These are phyloP conservation scores for Drosophila ochracea DNA, from an alignment of 2,888 invertebrate genomes.

Conservation along the genomic window DNA sequence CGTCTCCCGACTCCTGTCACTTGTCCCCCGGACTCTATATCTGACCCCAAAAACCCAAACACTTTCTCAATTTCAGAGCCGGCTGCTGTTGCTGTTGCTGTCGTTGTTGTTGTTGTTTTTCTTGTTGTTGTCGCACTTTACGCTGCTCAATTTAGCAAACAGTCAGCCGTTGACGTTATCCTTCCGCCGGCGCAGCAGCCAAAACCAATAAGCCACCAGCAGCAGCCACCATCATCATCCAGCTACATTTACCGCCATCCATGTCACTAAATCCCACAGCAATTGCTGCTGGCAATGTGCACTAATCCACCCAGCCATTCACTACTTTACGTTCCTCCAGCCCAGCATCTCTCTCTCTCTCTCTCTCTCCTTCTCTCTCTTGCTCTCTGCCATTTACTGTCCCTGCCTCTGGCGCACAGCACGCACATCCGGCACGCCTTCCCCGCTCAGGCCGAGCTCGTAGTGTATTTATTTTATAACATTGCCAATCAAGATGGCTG, in stretches of 20 bases:
- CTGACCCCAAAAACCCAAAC: slow-evolving; percentile 51
- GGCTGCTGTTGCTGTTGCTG: neutral
- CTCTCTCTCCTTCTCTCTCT: neutral
- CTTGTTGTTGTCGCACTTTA: slow-evolving; percentile 71
- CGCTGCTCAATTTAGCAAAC: slow-evolving; percentile 82
- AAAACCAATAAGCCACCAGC: slow-evolving; percentile 79
- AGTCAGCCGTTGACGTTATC: slow-evolving; percentile 79
- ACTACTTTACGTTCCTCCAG: slow-evolving; percentile 36
- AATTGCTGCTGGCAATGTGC: slow-evolving; percentile 75
- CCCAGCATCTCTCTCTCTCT: slow-evolving; percentile 2
- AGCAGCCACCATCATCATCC: slow-evolving; percentile 32
- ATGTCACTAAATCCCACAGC: slow-evolving; percentile 74
- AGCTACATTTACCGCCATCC: slow-evolving; percentile 57
- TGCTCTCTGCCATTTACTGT: neutral
- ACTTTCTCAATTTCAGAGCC: slow-evolving; percentile 49
- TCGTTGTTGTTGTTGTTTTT: slow-evolving; percentile 21
- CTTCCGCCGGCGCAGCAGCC: slow-evolving; percentile 73
- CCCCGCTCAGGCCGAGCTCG: slow-evolving; percentile 41
- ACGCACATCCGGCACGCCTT: slow-evolving; percentile 62
- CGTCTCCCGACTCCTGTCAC: slow-evolving; percentile 1
- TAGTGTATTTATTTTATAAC: slow-evolving; percentile 85
- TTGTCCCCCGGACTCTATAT: slow-evolving; percentile 2
- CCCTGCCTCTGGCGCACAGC: slow-evolving; percentile 43
- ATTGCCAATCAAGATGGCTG: slow-evolving; percentile 86
- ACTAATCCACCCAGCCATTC: slow-evolving; percentile 69